Conservation (phyloP, 2,113 vertebrate genomes). For the Pantherophis guttatus region DNA sequence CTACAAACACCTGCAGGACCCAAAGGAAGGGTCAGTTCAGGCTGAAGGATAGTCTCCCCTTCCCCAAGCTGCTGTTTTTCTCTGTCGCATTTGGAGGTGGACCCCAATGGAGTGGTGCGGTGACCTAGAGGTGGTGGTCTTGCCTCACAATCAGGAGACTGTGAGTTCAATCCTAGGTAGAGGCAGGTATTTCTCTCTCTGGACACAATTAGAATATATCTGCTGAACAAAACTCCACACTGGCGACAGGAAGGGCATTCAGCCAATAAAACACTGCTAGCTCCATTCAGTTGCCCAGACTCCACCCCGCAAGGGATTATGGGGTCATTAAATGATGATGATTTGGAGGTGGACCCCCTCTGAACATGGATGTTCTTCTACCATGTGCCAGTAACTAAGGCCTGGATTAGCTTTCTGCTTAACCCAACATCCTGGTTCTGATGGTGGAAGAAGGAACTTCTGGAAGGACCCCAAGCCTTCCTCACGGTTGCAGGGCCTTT, state of each 20-base stretch:
- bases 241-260: no score
- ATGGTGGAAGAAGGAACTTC: background rate
- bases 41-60: background rate
- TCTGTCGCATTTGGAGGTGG: background rate
- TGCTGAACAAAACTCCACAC: no score
- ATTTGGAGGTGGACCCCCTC: background rate
- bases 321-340: no score
- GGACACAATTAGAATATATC: no score
- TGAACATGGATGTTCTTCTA: background rate
- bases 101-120: background rate
- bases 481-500: background rate
- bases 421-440: background rate
- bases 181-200: no score
- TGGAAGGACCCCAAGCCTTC: background rate
- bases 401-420: background rate
- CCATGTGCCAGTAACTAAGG: background rate
- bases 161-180: no score
- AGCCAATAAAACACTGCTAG: no score
- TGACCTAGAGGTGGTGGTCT: no score
- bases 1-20: slow-evolving; percentile 80
- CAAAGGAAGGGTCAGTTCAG: background rate
- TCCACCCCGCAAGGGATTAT: no score
- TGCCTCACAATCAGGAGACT: no score
- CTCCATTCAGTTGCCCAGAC: no score
- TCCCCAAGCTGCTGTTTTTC: background rate